Base-by-base conservation (phyloP, 2,113 vertebrate genomes). In the Callithrix jacchus region DNA sequence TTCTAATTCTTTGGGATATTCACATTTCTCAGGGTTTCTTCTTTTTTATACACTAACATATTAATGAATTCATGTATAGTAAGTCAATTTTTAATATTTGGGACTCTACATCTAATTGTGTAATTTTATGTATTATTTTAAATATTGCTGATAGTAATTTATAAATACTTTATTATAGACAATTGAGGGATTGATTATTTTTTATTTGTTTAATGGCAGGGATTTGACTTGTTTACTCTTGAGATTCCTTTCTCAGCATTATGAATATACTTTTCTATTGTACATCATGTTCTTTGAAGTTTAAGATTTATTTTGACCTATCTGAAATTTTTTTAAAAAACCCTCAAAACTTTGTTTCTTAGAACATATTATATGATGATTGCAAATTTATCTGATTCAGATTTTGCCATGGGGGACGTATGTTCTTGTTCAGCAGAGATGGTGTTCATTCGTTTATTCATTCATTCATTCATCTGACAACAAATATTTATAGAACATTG, bases 201-300 rank as follows among this genome's bases (percentile, higher is more conserved):
- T 79, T 93, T 89, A 66, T 45, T 77, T 95, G 54, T 58, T 86
- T 92, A 95, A 97, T 93, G 35, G 4, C 56, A 88, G 42, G 8
- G 8, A 1, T 30, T 30, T 93, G 35, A n/a, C 73, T 21, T 80
- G 0, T 47, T 92, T 54, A 56, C 80, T 88, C 35, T 88, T 89
- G 4, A 85, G 42, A 6, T 80, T 95, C 23, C 58, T 87, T 94
- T 91, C 14, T n/a, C 37, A 42, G n/a, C 76, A n/a, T 77, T 94
- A 64, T 83, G 35, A 86, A 5, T 87, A 3, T 58, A 76, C 18
- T 93, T 96, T 86, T 56, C 54, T 87, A 56, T 64, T 87, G 23
- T 2, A 52, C 23, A 52, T 90, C 35, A 87, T 74, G 14, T 71
- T 82, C 42, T 89, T 88, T 95, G 68, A 91, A 91, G 96, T 82